Base-by-base conservation (phyloP, 2,888 invertebrate genomes). In the Erebia aethiops region DNA sequence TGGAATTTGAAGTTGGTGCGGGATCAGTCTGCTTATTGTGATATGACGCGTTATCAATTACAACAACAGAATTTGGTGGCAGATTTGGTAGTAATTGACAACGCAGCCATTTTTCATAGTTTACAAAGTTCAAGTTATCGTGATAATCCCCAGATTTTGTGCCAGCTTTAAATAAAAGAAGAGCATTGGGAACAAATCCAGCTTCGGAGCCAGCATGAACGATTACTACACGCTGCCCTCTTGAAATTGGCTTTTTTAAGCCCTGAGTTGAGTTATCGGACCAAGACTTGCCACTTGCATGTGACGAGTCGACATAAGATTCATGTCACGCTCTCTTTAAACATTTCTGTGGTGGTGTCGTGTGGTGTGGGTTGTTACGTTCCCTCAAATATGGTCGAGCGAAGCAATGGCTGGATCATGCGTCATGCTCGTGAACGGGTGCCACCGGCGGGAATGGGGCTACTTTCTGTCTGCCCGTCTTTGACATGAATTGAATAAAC, bases 1-100 rank as follows among this genome's bases (percentile, higher is more conserved):
- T 76, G 1, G 73, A 35, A 66, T 70, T 76, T 2, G 77, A 71
- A 0, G 64, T 74, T 9, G 77, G 77, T 21, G 72, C 68, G 8
- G 13, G 16, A 61, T 77, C 74, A 16, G 18, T 60, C 67, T 73
- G 61, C 67, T 74, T 75, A 63, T 80, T 79, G 65, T 81, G 78
- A 70, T 80, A 81, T 1, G 79, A 65, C 9, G 78, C 79, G 72
- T 81, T 77, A 56, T 77, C 75, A 9, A 78, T 63, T 14, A 78
- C 76, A 13, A 78, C 65, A 1, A 78, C 75, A 2, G 76, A 70
- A 41, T 67, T 75, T 7, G 67, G 71, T n/a, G 76, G 71, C 14
- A 81, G 69, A 69, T 80, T 79, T 13, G 79, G 78, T 2, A 81
- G 62, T 10, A 82, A 52, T 65, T 80, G 74, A 1, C 63, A 75